Conservation (phyloP, 2,797 vertebrate genomes). For the Acanthurus leucopareius region DNA sequence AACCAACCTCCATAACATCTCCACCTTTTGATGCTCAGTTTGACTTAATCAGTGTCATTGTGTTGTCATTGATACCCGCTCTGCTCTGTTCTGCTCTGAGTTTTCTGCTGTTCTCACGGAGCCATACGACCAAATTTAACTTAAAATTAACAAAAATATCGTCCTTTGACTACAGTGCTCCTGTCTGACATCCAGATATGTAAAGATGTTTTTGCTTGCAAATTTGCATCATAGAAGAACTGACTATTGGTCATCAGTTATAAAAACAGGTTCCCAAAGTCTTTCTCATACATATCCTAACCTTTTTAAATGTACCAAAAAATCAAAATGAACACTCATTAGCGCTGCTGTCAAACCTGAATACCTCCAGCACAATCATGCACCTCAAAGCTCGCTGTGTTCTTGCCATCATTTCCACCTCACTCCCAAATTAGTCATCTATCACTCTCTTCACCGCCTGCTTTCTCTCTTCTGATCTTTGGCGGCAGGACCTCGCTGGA, state of each 20-base stretch:
- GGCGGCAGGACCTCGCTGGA: conserved; percentile 23
- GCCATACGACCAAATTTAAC: no score
- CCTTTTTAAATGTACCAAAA: neutral
- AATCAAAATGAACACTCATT: neutral
- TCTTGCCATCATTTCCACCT: conserved; percentile 7
- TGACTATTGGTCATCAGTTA: neutral
- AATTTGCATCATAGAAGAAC: no score
- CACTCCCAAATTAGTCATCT: conserved; percentile 19
- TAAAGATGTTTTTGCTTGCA: no score
- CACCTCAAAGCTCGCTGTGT: neutral
- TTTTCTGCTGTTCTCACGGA: no score
- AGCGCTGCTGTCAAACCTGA: neutral
- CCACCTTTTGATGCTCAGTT: no score
- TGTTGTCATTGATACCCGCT: no score
- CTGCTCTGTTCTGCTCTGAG: no score
- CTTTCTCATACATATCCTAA: neutral
- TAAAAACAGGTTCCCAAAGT: neutral
- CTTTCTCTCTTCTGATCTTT: conserved; percentile 33
- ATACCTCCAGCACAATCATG: neutral
- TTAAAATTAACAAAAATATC: no score
- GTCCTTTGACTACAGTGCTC: no score
- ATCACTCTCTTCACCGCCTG: conserved; percentile 20
- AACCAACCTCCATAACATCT: no score
- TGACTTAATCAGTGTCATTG: no score
- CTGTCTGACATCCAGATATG: no score